phyloP scores from a whole-genome alignment of 2,797 vertebrate species.

The Avahi laniger region DNA sequence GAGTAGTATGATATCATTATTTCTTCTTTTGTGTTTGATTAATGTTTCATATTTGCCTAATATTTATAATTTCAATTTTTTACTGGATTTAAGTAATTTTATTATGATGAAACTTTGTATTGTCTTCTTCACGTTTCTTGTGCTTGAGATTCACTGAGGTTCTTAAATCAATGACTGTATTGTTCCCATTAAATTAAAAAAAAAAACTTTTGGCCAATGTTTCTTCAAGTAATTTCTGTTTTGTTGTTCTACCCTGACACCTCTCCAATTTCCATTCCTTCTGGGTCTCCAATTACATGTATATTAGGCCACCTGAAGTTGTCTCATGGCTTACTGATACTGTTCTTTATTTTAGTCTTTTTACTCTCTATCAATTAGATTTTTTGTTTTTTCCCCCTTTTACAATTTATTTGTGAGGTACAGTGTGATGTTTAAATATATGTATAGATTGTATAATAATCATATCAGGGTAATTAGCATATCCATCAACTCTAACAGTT shows the following conservation, averaged over 20 bases:
- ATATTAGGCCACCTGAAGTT: too few relatives aligned
- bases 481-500: too few relatives aligned
- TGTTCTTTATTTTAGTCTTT: too few relatives aligned
- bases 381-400: too few relatives aligned
- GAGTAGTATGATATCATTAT: background rate
- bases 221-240: background rate
- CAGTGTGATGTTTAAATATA: too few relatives aligned
- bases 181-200: background rate
- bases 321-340: too few relatives aligned
- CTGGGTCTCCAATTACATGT: too few relatives aligned
- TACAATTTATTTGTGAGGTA: too few relatives aligned
- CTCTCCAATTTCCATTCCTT: background rate
- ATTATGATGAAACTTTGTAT: background rate
- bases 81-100: background rate
- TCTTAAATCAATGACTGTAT: background rate
- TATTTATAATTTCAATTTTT: background rate
- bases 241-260: too few relatives aligned
- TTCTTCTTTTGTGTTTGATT: background rate
- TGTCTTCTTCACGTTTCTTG: background rate
- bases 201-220: background rate
- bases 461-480: too few relatives aligned
- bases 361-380: too few relatives aligned
- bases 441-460: too few relatives aligned
- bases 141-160: background rate
- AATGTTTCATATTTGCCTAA: background rate